phyloP scores from a whole-genome alignment of 2,797 vertebrate species.

The Melanotaenia maccullochi region DNA sequence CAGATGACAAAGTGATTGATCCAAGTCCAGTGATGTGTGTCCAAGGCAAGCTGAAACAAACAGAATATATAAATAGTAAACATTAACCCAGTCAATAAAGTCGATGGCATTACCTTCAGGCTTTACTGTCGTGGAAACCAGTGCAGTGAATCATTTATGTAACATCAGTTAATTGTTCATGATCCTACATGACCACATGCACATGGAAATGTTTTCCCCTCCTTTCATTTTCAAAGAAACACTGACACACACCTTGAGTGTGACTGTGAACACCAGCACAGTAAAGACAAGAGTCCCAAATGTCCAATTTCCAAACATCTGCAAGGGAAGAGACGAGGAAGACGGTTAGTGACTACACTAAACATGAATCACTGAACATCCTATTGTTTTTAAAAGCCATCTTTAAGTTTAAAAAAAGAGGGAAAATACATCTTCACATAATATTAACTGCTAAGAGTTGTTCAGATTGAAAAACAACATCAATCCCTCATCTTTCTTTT shows the following conservation, averaged over 20 bases:
- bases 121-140: conserved; percentile 37
- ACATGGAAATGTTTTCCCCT: background rate
- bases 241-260: conserved; percentile 89
- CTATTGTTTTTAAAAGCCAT: conserved; percentile 3
- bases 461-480: background rate
- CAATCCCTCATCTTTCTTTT: background rate
- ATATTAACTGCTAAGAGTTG: conserved; percentile 5
- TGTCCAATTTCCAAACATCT: conserved; percentile 99
- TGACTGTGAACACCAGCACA: conserved; percentile 96
- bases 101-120: conserved; percentile 42
- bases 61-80: conserved; percentile 57
- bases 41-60: conserved; percentile 91
- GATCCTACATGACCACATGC: background rate
- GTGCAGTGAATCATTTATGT: background rate
- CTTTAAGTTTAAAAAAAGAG: conserved; percentile 2
- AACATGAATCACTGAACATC: conserved; percentile 10
- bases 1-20: conserved; percentile 99
- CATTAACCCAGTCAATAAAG: conserved; percentile 39
- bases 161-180: background rate
- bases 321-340: conserved; percentile 20
- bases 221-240: background rate
- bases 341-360: conserved; percentile 17
- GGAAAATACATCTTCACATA: background rate
- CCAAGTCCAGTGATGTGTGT: conserved; percentile 99
- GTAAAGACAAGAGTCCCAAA: conserved; percentile 98